phyloP scores from a whole-genome alignment of 2,113 vertebrate genomes.

The Rana temporaria region DNA sequence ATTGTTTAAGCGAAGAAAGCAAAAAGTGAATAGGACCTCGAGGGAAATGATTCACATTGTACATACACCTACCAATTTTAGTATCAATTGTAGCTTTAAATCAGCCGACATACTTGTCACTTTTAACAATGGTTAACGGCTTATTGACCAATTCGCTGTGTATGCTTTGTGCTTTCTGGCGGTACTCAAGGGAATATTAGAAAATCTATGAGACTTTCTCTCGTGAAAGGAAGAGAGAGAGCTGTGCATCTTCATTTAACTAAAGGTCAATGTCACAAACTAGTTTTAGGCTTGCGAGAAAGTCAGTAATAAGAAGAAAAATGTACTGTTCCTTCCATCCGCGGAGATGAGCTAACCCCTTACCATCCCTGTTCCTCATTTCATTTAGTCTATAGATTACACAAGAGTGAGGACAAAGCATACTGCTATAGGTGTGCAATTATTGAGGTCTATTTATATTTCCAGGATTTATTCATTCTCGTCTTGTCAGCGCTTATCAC shows the following conservation, averaged over 20 bases:
- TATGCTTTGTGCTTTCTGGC: slow-evolving; percentile 15
- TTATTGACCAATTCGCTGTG: slow-evolving; percentile 35
- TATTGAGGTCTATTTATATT: too few species aligned
- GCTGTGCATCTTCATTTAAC: slow-evolving; percentile 39
- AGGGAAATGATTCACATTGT: slow-evolving; percentile 29
- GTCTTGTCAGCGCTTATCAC: too few species aligned
- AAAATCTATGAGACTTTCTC: slow-evolving; percentile 27
- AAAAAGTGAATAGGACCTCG: slow-evolving; percentile 27
- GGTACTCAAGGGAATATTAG: slow-evolving; percentile 16
- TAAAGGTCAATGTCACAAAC: slow-evolving; percentile 30
- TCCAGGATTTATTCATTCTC: too few species aligned
- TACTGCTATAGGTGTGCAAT: too few species aligned
- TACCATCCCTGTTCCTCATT: background rate
- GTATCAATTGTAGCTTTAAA: slow-evolving; percentile 42
- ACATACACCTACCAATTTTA: slow-evolving; percentile 40
- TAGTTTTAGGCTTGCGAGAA: background rate
- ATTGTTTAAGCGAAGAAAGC: slow-evolving; percentile 22
- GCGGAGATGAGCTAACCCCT: background rate
- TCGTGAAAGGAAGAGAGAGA: slow-evolving; percentile 6
- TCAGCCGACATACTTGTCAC: slow-evolving; percentile 40
- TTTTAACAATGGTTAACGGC: slow-evolving; percentile 40
- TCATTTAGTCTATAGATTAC: too few species aligned
- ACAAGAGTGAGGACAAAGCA: too few species aligned
- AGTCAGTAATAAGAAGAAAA: background rate
- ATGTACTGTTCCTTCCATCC: background rate